These are phyloP conservation scores for Notothenia coriiceps DNA, from an alignment of 2,113 vertebrate genomes.

Conservation along the genomic window DNA sequence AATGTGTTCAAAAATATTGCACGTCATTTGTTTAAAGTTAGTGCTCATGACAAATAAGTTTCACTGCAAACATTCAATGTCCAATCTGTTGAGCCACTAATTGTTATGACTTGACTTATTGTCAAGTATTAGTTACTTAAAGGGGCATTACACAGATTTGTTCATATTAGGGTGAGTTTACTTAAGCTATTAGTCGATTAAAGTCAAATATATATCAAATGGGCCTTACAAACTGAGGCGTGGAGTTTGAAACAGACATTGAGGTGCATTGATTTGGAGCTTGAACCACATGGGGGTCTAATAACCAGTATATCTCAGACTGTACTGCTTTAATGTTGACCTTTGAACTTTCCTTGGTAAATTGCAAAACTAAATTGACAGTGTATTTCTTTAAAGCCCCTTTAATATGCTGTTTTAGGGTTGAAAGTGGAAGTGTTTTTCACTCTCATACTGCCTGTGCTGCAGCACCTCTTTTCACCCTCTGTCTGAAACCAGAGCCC, in stretches of 20 bases:
- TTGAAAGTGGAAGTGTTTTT: no score
- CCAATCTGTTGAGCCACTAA: background rate
- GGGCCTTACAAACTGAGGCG: background rate
- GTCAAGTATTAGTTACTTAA: background rate
- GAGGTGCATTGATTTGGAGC: slow-evolving; percentile 2
- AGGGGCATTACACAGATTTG: background rate
- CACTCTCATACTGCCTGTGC: no score
- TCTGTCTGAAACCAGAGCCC: no score
- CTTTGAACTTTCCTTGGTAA: background rate
- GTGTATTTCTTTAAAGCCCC: background rate
- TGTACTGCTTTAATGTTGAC: background rate
- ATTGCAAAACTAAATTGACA: no score
- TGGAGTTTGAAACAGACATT: background rate
- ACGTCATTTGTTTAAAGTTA: background rate
- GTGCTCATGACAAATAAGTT: no score
- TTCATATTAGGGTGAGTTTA: slow-evolving; percentile 5
- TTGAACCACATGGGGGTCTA: background rate
- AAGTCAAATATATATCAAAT: background rate
- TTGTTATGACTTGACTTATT: background rate
- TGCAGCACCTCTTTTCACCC: no score
- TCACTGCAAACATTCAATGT: no score
- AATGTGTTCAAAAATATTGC: background rate
- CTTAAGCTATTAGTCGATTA: no score
- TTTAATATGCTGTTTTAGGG: background rate
- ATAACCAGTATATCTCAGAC: background rate